Conservation (phyloP, 2,888 invertebrate species). For the Tortrix viridana region DNA sequence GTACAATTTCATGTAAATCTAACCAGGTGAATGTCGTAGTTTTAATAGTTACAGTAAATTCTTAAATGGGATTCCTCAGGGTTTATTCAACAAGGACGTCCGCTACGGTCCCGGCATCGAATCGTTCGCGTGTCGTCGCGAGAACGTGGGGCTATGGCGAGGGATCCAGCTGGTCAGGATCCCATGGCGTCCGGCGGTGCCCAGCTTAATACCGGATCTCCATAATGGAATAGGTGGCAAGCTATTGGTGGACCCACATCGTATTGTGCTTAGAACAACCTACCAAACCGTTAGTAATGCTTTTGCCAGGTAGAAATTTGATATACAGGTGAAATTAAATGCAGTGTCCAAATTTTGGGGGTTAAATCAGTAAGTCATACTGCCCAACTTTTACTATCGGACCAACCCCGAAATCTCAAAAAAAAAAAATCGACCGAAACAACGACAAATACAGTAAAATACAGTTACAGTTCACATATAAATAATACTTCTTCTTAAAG, state of each 20-base stretch:
- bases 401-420: too few relatives aligned
- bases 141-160: slow-evolving; percentile 84
- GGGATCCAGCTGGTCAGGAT: slow-evolving; percentile 74
- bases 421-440: too few relatives aligned
- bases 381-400: too few relatives aligned
- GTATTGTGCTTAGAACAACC: slow-evolving; percentile 49
- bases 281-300: slow-evolving; percentile 48
- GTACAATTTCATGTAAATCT: too few relatives aligned
- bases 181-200: slow-evolving; percentile 61
- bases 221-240: slow-evolving; percentile 45
- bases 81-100: slow-evolving; percentile 75
- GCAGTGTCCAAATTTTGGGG: too few relatives aligned
- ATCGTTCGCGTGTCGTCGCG: slow-evolving; percentile 63
- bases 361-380: too few relatives aligned
- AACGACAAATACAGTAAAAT: too few relatives aligned
- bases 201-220: slow-evolving; percentile 59
- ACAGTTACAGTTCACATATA: too few relatives aligned
- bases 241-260: slow-evolving; percentile 51
- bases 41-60: too few relatives aligned
- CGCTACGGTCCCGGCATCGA: slow-evolving; percentile 85
- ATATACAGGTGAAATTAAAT: too few relatives aligned
- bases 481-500: too few relatives aligned
- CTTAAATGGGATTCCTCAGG: slow-evolving; percentile 46
- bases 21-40: too few relatives aligned
- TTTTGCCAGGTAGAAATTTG: background rate